Conservation (phyloP, 2,797 vertebrate genomes). For the Pseudochirops corinnae region DNA sequence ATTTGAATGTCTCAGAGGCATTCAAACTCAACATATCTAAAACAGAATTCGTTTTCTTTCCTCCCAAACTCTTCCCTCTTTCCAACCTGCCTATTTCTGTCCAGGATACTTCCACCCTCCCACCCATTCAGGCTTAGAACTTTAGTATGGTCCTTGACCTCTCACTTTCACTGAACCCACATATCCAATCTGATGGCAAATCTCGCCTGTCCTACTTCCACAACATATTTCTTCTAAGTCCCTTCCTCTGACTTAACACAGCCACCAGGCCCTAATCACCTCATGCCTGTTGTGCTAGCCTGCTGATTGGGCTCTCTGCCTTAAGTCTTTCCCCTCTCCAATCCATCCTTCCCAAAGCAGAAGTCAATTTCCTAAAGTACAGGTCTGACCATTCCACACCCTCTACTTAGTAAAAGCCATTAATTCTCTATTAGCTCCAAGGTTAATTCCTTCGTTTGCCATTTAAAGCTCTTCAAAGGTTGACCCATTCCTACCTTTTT, state of each 20-base stretch:
- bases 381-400: neutral
- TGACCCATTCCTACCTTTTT: neutral
- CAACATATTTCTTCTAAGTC: neutral
- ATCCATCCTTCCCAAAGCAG: neutral
- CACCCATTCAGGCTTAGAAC: neutral
- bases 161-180: neutral
- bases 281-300: neutral
- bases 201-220: neutral
- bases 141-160: neutral
- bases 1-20: neutral
- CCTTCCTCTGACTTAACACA: neutral
- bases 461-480: neutral
- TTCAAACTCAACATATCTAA: neutral
- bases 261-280: neutral
- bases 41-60: neutral
- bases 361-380: neutral
- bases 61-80: neutral
- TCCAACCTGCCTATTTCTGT: neutral
- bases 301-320: neutral
- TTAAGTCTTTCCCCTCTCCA: neutral
- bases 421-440: neutral
- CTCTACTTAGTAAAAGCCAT: neutral
- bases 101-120: neutral
- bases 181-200: neutral
- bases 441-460: neutral